These are phyloP conservation scores for Sardinella longiceps DNA, from an alignment of 2,797 vertebrate species.

Conservation along the genomic window DNA sequence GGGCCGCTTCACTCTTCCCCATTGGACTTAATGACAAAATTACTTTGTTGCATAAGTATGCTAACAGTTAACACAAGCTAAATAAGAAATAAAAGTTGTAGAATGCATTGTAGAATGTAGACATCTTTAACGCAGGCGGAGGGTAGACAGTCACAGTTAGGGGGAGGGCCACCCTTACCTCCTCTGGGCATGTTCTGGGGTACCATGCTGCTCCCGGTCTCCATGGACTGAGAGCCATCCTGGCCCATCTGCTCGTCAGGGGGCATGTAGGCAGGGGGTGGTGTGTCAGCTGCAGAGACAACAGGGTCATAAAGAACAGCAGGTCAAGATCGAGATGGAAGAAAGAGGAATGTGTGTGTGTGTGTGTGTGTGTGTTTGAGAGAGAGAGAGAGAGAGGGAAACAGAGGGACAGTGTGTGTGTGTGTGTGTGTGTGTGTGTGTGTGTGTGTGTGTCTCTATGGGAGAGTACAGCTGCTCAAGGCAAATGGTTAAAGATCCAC, in stretches of 20 bases:
- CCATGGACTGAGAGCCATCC: conserved; percentile 96
- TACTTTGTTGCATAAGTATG: conserved; percentile 9
- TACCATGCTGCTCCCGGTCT: conserved; percentile 78
- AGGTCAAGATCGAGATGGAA: conserved; percentile 46
- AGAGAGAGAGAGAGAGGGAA: not conserved
- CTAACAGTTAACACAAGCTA: not conserved
- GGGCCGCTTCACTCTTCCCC: not conserved
- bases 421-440: conserved; percentile 11
- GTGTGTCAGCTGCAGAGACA: conserved; percentile 88
- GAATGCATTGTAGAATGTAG: not conserved
- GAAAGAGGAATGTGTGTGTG: not conserved
- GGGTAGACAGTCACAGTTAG: not conserved
- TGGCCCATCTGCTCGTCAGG: conserved; percentile 95
- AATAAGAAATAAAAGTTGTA: not conserved
- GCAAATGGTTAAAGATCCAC: conserved; percentile 60
- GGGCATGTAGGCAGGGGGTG: conserved; percentile 98
- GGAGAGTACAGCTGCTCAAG: conserved; percentile 64
- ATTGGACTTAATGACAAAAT: conserved; percentile 7
- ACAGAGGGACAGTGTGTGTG: not conserved
- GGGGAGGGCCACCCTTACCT: conserved; percentile 61
- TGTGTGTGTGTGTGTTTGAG: not conserved
- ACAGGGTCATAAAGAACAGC: conserved; percentile 50
- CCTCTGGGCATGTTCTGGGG: conserved; percentile 74
- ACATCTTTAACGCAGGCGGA: not conserved
- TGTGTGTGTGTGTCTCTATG: conserved; percentile 48